These are phyloP conservation scores for Melanotaenia duboulayi DNA, from an alignment of 2,113 vertebrate genomes.

Conservation along the genomic window DNA sequence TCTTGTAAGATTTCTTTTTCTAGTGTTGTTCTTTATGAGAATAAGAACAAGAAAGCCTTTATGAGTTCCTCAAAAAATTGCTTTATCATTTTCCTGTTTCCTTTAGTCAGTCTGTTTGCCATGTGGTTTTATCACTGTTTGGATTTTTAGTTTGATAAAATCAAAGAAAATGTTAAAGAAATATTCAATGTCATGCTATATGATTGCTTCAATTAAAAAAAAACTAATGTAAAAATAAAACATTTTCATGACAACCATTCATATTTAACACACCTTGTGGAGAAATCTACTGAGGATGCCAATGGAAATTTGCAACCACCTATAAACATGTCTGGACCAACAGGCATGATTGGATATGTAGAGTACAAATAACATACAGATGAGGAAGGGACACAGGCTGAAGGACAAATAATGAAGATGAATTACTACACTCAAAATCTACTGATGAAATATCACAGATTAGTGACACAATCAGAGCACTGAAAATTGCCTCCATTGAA, in stretches of 20 bases:
- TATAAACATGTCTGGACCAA: background rate
- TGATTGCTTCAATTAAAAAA: background rate
- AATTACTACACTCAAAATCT: conserved; percentile 3
- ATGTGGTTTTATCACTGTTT: too few species aligned
- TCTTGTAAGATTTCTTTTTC: too few species aligned
- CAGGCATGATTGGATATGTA: conserved; percentile 7
- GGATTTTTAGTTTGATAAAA: background rate
- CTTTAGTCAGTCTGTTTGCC: too few species aligned
- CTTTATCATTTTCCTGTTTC: too few species aligned
- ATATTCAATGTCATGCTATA: too few species aligned
- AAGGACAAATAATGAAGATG: conserved; percentile 7
- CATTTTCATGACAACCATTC: too few species aligned
- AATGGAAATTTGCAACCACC: background rate
- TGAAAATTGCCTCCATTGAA: conserved; percentile 17
- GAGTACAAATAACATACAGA: background rate
- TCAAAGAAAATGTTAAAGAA: background rate
- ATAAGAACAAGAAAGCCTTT: too few species aligned
- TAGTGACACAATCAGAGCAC: conserved; percentile 16
- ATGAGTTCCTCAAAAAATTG: too few species aligned
- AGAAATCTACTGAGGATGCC: background rate
- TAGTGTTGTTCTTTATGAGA: too few species aligned
- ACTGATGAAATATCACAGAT: conserved; percentile 22
- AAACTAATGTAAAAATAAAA: background rate
- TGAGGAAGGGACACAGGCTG: background rate
- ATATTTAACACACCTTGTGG: background rate